Evolutionary conservation across 1,140 invertebrate genomes (phyloP).

Genomic region (Drosophila quadrilineata): DNA sequence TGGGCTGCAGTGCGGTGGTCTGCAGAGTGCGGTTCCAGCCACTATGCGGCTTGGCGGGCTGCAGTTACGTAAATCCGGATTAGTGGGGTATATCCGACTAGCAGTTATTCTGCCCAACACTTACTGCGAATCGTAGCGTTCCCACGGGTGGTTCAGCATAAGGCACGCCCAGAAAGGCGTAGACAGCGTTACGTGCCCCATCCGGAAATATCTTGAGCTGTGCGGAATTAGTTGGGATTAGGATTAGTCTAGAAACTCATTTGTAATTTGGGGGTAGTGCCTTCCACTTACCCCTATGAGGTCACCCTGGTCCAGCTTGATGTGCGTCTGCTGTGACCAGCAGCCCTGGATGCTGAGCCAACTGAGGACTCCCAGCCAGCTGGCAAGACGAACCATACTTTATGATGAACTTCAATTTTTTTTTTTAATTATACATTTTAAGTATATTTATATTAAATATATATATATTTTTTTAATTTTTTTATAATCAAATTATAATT

Average conservation of each 20-base stretch:
- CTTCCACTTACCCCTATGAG: constrained; percentile 60
- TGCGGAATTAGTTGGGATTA: too few species aligned
- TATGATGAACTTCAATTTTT: too few species aligned
- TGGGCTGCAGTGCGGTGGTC: constrained; percentile 81
- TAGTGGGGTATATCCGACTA: background rate
- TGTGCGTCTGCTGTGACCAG: constrained; percentile 61
- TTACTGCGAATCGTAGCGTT: constrained; percentile 83
- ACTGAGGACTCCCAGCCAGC: background rate
- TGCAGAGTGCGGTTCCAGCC: constrained; percentile 82
- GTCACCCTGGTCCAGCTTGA: constrained; percentile 69
- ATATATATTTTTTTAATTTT: constrained; percentile 38
- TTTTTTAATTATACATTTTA: too few species aligned
- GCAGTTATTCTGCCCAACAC: constrained; percentile 16
- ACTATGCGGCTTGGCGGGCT: constrained; percentile 82
- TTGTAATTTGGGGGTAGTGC: background rate
- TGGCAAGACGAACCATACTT: constrained; percentile 1
- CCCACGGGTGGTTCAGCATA: constrained; percentile 86
- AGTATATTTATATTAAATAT: too few species aligned
- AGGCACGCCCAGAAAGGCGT: constrained; percentile 86
- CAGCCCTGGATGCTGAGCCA: background rate
- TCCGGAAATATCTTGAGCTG: constrained; percentile 82
- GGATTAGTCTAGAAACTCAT: too few species aligned
- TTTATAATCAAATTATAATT: too few species aligned
- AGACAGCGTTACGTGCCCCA: constrained; percentile 81
- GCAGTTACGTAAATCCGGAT: too few species aligned